Percentiles rank a stretch among this genome's conserved stretches.
Evolutionary conservation across 1,140 invertebrate genomes (phyloP).

Genomic region (Drosophila trapezifrons): DNA sequence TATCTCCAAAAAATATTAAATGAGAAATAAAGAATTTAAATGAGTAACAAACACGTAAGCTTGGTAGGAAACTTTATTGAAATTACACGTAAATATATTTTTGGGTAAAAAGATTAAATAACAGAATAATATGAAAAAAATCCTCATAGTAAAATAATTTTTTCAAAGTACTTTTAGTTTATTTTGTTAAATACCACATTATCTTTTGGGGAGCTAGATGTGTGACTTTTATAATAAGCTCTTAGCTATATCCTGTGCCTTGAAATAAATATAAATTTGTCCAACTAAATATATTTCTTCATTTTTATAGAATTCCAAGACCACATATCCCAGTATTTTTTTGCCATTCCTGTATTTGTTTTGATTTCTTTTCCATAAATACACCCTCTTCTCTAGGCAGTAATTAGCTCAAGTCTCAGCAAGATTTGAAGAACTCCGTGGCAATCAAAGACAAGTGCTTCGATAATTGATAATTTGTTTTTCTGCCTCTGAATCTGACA

Average conservation of each 20-base stretch:
- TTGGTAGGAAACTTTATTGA: no score
- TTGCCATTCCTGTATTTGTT: neutral
- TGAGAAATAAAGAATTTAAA: neutral
- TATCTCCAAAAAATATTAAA: no score
- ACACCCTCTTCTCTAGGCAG: neutral
- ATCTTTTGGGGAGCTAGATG: no score
- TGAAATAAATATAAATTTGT: neutral
- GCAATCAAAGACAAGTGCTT: slow-evolving; percentile 35
- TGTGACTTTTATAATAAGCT: no score
- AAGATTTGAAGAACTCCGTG: neutral
- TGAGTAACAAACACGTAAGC: no score
- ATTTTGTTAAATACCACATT: no score
- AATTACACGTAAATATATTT: no score
- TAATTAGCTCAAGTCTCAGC: slow-evolving; percentile 18
- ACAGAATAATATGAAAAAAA: no score
- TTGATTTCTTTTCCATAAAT: neutral
- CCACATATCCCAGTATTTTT: neutral
- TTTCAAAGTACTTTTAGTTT: no score
- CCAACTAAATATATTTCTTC: neutral
- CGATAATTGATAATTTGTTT: slow-evolving; percentile 50
- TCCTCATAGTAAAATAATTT: no score
- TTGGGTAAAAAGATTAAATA: no score
- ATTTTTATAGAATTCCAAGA: neutral
- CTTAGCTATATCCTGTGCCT: no score
- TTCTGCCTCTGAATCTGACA: neutral